Evolutionary conservation across 2,888 invertebrate species (phyloP).

Genomic region (Carterocephalus palaemon): DNA sequence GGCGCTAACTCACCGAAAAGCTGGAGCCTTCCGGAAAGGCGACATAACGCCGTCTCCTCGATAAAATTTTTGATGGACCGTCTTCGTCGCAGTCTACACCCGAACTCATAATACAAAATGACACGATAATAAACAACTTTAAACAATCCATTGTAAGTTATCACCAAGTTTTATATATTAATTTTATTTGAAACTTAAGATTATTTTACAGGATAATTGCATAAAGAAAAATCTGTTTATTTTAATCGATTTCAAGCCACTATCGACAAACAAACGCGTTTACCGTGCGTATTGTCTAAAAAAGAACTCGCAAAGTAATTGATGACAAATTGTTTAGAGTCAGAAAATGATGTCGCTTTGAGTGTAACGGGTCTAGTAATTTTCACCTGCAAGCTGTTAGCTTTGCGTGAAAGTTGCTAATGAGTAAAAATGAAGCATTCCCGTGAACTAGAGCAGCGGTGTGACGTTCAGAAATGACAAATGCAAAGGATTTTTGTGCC

Average conservation of each 20-base stretch:
- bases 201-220: too few species aligned
- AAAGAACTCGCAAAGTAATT: constrained; percentile 8
- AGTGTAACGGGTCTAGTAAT: constrained; percentile 11
- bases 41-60: constrained; percentile 81
- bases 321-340: constrained; percentile 10
- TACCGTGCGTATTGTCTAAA: not conserved
- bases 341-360: constrained; percentile 1
- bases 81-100: constrained; percentile 35
- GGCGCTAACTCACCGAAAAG: constrained; percentile 84
- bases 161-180: not conserved
- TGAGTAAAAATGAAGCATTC: constrained; percentile 7
- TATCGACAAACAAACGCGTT: constrained; percentile 11
- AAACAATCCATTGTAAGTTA: constrained; percentile 7
- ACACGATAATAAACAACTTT: constrained; percentile 6
- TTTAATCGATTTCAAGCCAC: too few species aligned
- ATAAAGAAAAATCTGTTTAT: too few species aligned
- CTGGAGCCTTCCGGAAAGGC: constrained; percentile 85
- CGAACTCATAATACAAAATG: constrained; percentile 16
- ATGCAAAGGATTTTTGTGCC: too few species aligned
- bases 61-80: constrained; percentile 57
- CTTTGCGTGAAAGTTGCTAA: constrained; percentile 12
- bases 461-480: too few species aligned
- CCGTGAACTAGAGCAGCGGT: constrained; percentile 1
- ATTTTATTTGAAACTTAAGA: not conserved
- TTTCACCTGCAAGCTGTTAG: constrained; percentile 15